Evolutionary conservation across 2,888 invertebrate species (phyloP).

Genomic region (Sycophila texana): DNA sequence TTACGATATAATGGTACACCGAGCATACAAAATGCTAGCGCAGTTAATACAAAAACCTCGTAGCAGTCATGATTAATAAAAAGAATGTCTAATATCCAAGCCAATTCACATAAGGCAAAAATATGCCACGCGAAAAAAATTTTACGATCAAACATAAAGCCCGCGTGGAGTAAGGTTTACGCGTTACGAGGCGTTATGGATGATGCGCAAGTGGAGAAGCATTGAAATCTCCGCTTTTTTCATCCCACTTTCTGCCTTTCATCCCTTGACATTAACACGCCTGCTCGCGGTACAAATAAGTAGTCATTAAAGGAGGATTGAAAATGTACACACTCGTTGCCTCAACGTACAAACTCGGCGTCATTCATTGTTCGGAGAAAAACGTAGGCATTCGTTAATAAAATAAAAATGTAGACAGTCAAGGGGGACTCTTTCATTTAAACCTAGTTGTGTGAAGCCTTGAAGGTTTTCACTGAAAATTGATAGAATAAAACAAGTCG

Average conservation of each 20-base stretch:
- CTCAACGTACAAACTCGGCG: too few species aligned
- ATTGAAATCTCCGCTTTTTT: neutral
- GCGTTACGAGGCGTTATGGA: neutral
- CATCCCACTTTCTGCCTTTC: neutral
- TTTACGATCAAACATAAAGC: conserved; percentile 8
- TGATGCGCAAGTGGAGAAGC: neutral
- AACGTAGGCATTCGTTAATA: too few species aligned
- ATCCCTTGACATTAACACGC: neutral
- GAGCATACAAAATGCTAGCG: neutral
- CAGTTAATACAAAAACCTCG: neutral
- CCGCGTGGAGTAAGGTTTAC: neutral
- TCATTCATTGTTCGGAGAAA: too few species aligned
- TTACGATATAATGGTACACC: conserved; percentile 13
- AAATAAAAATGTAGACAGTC: too few species aligned
- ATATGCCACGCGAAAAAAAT: neutral
- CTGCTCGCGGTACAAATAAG: too few species aligned
- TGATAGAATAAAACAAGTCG: too few species aligned
- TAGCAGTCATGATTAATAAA: conserved; percentile 8
- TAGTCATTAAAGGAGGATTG: too few species aligned
- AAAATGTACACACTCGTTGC: too few species aligned
- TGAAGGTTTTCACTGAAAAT: too few species aligned
- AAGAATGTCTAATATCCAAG: neutral
- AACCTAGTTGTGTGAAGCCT: too few species aligned
- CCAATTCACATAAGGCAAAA: too few species aligned
- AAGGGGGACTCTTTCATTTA: too few species aligned